Conservation (phyloP, 2,113 vertebrate species). For the Natator depressus region DNA sequence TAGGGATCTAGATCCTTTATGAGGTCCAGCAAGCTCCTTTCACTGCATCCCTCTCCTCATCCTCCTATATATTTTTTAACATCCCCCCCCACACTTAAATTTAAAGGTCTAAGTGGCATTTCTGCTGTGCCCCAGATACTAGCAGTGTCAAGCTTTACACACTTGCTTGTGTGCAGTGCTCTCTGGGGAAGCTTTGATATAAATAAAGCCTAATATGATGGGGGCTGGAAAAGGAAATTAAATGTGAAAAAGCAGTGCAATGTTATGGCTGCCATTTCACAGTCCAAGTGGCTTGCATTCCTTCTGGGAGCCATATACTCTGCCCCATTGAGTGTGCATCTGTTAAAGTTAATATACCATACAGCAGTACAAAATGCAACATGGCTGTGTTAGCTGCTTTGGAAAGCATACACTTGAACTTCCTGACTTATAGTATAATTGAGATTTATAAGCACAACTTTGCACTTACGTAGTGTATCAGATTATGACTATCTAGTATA, state of each 20-base stretch:
- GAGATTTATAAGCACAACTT: not conserved
- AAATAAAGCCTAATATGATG: not conserved
- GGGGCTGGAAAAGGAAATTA: not conserved
- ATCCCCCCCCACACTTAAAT: not conserved
- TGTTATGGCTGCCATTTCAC: not conserved
- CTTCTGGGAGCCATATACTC: not conserved
- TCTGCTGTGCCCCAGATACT: not conserved
- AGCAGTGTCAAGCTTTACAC: fast-evolving
- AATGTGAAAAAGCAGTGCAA: not conserved
- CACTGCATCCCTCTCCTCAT: not conserved
- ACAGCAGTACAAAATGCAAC: not conserved
- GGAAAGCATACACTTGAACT: not conserved
- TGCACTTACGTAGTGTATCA: not conserved
- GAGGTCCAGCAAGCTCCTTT: not conserved
- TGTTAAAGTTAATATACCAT: not conserved
- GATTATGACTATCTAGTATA: not conserved
- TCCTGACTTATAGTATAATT: not conserved
- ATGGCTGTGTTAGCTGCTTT: not conserved
- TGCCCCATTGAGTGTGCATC: not conserved
- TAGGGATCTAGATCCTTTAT: fast-evolving
- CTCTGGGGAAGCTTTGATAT: not conserved
- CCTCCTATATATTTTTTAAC: not conserved
- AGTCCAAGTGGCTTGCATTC: not conserved
- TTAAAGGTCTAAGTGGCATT: not conserved
- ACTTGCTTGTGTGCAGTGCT: not conserved